Base-by-base conservation (phyloP, 1,140 invertebrate species). In the Araneus ventricosus region DNA sequence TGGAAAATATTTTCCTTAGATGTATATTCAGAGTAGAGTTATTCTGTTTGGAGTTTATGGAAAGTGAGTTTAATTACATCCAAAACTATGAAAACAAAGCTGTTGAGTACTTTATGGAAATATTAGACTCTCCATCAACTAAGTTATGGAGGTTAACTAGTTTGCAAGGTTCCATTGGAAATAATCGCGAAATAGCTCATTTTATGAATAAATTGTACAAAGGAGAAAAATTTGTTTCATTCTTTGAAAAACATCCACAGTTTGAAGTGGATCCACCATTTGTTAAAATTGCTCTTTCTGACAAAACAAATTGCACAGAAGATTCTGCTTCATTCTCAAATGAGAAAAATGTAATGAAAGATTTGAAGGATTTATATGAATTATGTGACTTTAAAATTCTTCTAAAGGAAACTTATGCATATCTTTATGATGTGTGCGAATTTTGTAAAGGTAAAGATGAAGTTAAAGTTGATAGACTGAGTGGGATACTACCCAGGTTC, bases 141-240 rank as follows among this genome's bases (percentile, higher is more conserved):
- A 52, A 27, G 4, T 4, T n/a, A 5, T n/a, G 37, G 22, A n/a
- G 3, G 10, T 10, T 41, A 22, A 45, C 24, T 45, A 41, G 39
- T 82, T 82, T 82, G 41, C 80, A 82, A 0, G 39, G 80, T n/a
- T n/a, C 22, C 45, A 0, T 82, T 10, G 80, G 80, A 8, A 10
- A 82, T n/a, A 30, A 82, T 41, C 8, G 8, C 0, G 80, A 82
- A 45, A 52, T 82, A 27, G 80, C 80, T 17, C n/a, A 41, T 5
- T 82, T 82, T 30, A 52, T 82, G 80, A 82, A 52, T 14, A 82
- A 52, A 52, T 24, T 82, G 39, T 82, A 82, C 22, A 52, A 45
- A 82, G 80, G 80, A 27, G 80, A 82, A 0, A 82, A 82, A 41
- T 82, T 82, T 5, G 6, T 14, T 82, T 45, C n/a, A 10, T 82